These are phyloP conservation scores for Diachasma alloeum DNA, from an alignment of 1,140 invertebrate genomes.

Conservation along the genomic window DNA sequence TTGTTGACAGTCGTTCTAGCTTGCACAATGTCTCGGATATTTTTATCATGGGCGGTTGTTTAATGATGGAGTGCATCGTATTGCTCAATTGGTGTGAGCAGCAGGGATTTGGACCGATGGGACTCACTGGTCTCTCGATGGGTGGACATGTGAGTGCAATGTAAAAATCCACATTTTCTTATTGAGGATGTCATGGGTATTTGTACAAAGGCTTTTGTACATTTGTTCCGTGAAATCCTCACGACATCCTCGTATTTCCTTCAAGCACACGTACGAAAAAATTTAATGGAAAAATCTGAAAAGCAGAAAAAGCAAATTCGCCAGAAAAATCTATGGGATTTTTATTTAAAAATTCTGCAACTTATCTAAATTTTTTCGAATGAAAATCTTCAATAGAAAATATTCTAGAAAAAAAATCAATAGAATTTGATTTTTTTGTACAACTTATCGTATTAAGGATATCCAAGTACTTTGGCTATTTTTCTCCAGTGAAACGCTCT, in stretches of 20 bases:
- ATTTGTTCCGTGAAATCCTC: background rate
- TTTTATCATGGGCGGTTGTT: constrained; percentile 98
- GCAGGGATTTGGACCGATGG: constrained; percentile 87
- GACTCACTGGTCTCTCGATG: constrained; percentile 98
- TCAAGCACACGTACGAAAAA: too few relatives aligned
- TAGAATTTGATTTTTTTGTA: too few relatives aligned
- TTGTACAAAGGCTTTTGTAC: background rate
- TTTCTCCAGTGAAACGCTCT: too few relatives aligned
- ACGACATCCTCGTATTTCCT: background rate
- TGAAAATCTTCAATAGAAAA: too few relatives aligned
- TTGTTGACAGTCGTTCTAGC: constrained; percentile 80
- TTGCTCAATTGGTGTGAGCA: constrained; percentile 93
- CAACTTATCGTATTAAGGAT: too few relatives aligned
- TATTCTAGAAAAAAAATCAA: too few relatives aligned
- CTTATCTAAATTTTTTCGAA: too few relatives aligned
- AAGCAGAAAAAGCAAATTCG: too few relatives aligned
- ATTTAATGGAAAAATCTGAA: too few relatives aligned
- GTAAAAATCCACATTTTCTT: background rate
- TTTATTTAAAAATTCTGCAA: too few relatives aligned
- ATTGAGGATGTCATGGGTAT: background rate
- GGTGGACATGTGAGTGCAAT: constrained; percentile 89
- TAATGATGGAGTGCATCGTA: constrained; percentile 92
- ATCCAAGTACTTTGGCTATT: too few relatives aligned
- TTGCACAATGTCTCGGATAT: constrained; percentile 97
- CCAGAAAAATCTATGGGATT: too few relatives aligned